These are phyloP conservation scores for Mola mola DNA, from an alignment of 2,113 vertebrate genomes.

Conservation along the genomic window DNA sequence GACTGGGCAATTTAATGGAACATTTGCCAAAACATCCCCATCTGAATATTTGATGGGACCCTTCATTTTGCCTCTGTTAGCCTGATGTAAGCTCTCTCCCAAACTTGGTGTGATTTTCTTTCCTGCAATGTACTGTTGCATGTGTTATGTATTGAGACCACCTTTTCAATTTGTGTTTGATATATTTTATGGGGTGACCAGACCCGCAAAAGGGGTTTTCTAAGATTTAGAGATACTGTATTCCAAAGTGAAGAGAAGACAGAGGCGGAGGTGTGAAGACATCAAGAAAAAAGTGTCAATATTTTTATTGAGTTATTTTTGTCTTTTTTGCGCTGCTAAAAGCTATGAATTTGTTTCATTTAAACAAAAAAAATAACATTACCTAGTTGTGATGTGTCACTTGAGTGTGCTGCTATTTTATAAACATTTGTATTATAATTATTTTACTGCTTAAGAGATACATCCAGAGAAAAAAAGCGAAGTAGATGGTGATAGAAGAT, in stretches of 20 bases:
- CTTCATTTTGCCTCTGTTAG: constrained; percentile 63
- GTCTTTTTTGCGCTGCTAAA: constrained; percentile 98
- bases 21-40: constrained; percentile 65
- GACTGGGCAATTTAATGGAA: constrained; percentile 63
- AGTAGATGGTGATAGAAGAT: constrained; percentile 94
- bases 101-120: constrained; percentile 71
- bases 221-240: constrained; percentile 87
- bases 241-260: constrained; percentile 88
- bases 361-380: constrained; percentile 96
- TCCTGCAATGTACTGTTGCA: constrained; percentile 73
- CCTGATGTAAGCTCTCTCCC: constrained; percentile 73
- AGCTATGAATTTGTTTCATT: constrained; percentile 97
- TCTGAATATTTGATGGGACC: constrained; percentile 50
- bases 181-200: constrained; percentile 78
- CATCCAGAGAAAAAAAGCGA: constrained; percentile 90
- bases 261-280: constrained; percentile 87
- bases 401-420: constrained; percentile 99
- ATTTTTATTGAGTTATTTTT: constrained; percentile 81
- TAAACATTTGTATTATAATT: constrained; percentile 99
- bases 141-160: constrained; percentile 76
- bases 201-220: constrained; percentile 79
- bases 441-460: constrained; percentile 98
- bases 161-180: constrained; percentile 73
- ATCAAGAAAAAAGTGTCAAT: constrained; percentile 86
- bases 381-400: constrained; percentile 99